phyloP scores from a whole-genome alignment of 2,888 invertebrate species.

The Cancer borealis region DNA sequence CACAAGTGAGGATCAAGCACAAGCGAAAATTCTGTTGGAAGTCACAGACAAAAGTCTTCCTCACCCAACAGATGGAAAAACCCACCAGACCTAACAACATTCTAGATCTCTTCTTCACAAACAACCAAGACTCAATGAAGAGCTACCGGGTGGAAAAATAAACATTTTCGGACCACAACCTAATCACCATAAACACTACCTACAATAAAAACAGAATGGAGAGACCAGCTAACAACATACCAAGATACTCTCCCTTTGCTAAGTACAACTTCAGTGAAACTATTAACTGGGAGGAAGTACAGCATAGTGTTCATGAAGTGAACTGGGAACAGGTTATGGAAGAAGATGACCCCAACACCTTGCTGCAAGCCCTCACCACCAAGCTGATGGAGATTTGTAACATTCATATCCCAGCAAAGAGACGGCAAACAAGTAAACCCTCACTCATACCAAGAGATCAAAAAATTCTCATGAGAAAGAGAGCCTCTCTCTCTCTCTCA shows the following conservation, averaged over 20 bases:
- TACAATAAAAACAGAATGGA: neutral
- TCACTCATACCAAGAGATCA: constrained; percentile 28
- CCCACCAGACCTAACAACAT: neutral
- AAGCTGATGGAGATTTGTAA: constrained; percentile 16
- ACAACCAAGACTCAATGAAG: constrained; percentile 44
- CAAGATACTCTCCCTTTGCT: neutral
- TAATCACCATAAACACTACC: constrained; percentile 49
- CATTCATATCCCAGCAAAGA: neutral
- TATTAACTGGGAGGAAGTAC: constrained; percentile 47
- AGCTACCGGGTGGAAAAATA: constrained; percentile 31
- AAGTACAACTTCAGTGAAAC: constrained; percentile 42
- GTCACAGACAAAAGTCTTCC: neutral
- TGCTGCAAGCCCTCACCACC: constrained; percentile 47
- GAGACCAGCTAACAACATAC: neutral
- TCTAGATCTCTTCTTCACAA: constrained; percentile 41
- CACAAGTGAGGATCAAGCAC: no score
- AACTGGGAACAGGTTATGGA: constrained; percentile 42
- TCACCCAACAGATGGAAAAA: constrained; percentile 26
- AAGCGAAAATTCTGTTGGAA: no score
- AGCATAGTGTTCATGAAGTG: constrained; percentile 14
- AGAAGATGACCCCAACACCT: constrained; percentile 27
- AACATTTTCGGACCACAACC: constrained; percentile 51
- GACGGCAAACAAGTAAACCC: neutral
- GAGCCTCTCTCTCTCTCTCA: neutral
- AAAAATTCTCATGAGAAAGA: constrained; percentile 38